phyloP scores from a whole-genome alignment of 2,113 vertebrate species.

The Anarhynchus alexandrinus region DNA sequence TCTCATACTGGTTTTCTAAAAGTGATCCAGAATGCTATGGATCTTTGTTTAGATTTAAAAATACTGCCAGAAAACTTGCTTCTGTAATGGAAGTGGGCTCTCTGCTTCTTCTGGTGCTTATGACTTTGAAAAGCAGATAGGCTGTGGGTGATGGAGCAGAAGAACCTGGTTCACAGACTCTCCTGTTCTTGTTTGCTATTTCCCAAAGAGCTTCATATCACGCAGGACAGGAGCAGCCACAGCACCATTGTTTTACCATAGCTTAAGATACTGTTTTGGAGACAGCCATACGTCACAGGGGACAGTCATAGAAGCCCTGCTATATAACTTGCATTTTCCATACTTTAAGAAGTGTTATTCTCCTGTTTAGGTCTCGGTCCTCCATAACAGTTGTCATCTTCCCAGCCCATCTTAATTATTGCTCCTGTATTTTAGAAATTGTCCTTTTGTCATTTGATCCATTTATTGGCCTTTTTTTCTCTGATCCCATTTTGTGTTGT shows the following conservation, averaged over 20 bases:
- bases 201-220: not conserved
- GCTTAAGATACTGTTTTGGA: not conserved
- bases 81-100: not conserved
- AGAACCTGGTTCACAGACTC: not conserved
- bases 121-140: not conserved
- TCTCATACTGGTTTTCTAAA: not conserved
- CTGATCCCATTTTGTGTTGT: conserved; percentile 25
- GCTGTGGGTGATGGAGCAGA: not conserved
- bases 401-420: conserved; percentile 9
- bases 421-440: conserved; percentile 6
- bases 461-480: conserved; percentile 46
- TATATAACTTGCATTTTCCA: not conserved
- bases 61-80: not conserved
- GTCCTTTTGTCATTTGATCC: conserved; percentile 42
- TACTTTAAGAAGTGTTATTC: not conserved
- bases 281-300: not conserved
- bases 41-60: not conserved
- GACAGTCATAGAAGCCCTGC: not conserved
- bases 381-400: not conserved
- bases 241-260: not conserved
- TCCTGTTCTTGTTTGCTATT: not conserved
- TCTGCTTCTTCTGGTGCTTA: not conserved
- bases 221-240: not conserved
- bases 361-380: not conserved
- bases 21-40: not conserved